Evolutionary conservation across 2,888 invertebrate genomes (phyloP), one percentile per base, ranked within the genome.

Genomic region (Chamaedrilus cognettii): DNA sequence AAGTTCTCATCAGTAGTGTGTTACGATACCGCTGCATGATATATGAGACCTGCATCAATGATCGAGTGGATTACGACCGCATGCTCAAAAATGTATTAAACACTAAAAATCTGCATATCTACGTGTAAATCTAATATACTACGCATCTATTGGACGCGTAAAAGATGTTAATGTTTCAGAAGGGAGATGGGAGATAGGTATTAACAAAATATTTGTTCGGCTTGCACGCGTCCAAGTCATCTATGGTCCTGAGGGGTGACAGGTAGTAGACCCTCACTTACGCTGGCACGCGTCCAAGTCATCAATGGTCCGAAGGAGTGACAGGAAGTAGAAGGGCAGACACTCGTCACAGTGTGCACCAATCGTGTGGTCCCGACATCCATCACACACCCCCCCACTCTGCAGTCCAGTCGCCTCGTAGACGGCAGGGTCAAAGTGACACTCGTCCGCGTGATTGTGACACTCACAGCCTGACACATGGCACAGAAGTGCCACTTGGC

Each of bases 381-480:
- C 92, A 83, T 97, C 96, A 85, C 99, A 99, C 55, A 98, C 94
- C 64, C 99, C 99, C 51, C 99, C 99, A 79, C 95, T 96, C 0
- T 93, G 89, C 78, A 90, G 88, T 0, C 93, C 96, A 1, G 95
- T 94, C 74, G 90, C 88, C 78, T 94, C 93, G 80, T 91, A 99
- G 19, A 96, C 92, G 1, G 93, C 91, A 64, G 91, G 88, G 83
- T 98, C 96, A 83, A 96, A 99, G 83, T 96, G 96, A 80, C 99
- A 99, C 70, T 90, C 91, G 0, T 88, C 89, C 0, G 97, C 91
- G 80, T 98, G 98, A 76, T 92, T 91, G 83, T 98, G 94, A 82
- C 98, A 98, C 74, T 94, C 93, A 83, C 98, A 98, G 73, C 87
- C 91, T 90, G 79, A 7, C 58, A n/a, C 42, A n/a, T n/a, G n/a